Evolutionary conservation across 2,888 invertebrate species (phyloP), one percentile per base, ranked within the genome.

Genomic region (Xanthia togata): DNA sequence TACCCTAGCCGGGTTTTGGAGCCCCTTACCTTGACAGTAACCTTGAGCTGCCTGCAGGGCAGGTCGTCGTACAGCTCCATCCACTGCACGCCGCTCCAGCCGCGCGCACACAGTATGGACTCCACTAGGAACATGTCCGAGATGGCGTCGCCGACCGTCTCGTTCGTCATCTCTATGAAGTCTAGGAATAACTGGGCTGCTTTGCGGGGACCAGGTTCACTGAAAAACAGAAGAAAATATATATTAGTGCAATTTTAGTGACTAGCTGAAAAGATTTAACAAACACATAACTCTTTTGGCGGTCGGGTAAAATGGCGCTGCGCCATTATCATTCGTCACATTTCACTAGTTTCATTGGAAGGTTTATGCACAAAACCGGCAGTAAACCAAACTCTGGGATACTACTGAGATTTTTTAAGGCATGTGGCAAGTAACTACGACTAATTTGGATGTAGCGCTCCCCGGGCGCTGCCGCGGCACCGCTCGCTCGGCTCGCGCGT

Each of bases 131-230:
- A 97, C 97, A 99, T 97, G 92, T 99, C 99, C 0, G 99, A 99
- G 73, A 99, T 98, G 5, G 99, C 99, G 96, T 99, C 99, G 0
- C 99, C 99, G 0, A 99, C 99, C 0, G 98, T 98, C 95, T 99
- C 99, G 94, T 99, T 99, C 23, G 99, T 98, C 89, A 99, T 97
- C 93, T 99, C 98, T 81, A 99, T 98, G 73, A 98, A 96, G 86
- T 97, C 96, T 4, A 97, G 92, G 17, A 99, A 95, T 38, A 97
- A 97, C 55, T 96, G 94, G 0, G 98, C 98, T 2, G 98, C 97
- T 79, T 96, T 94, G 67, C 97, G 94, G 57, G 95, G 93, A 71
- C 95, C 95, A 6, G 94, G 90, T n/a, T 95, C 95, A 0, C 96
- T 96, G 91, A 0, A 70, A 77, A 38, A 6, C 1, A 4, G 4